phyloP scores from a whole-genome alignment of 1,140 invertebrate genomes.

The Cyclina sinensis region DNA sequence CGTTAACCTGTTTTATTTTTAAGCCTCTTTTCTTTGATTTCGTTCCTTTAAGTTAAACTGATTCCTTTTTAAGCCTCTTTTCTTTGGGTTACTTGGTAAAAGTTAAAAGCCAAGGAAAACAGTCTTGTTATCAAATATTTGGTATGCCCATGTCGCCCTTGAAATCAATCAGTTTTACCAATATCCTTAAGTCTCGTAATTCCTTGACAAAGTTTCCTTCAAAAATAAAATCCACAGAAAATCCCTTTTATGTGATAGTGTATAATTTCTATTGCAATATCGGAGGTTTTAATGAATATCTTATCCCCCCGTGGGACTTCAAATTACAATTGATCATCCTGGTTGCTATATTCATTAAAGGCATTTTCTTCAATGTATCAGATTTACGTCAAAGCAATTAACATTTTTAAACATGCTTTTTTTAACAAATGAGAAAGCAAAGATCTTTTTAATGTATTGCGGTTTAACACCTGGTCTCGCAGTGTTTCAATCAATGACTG shows the following conservation, averaged over 20 bases:
- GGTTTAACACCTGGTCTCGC: no score
- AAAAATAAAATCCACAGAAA: neutral
- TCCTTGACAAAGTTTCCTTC: neutral
- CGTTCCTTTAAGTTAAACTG: no score
- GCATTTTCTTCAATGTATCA: neutral
- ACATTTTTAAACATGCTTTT: no score
- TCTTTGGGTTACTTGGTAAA: no score
- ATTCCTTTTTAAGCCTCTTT: no score
- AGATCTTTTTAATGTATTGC: no score
- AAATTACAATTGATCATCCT: slow-evolving; percentile 8
- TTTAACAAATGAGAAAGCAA: no score
- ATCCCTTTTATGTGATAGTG: neutral
- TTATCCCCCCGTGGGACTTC: neutral
- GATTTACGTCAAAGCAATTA: neutral
- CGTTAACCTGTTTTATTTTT: no score
- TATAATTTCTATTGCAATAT: neutral
- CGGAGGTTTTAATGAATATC: neutral
- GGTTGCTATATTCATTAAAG: neutral
- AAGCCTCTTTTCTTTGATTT: no score
- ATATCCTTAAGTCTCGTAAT: neutral
- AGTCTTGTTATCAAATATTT: neutral
- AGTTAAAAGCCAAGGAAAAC: no score
- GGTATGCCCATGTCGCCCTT: neutral
- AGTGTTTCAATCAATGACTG: no score
- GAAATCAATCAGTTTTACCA: slow-evolving; percentile 1